Percentiles rank a stretch among this genome's conserved stretches.
Evolutionary conservation across 2,113 vertebrate genomes (phyloP).

Genomic region (Nansenia antarctica): DNA sequence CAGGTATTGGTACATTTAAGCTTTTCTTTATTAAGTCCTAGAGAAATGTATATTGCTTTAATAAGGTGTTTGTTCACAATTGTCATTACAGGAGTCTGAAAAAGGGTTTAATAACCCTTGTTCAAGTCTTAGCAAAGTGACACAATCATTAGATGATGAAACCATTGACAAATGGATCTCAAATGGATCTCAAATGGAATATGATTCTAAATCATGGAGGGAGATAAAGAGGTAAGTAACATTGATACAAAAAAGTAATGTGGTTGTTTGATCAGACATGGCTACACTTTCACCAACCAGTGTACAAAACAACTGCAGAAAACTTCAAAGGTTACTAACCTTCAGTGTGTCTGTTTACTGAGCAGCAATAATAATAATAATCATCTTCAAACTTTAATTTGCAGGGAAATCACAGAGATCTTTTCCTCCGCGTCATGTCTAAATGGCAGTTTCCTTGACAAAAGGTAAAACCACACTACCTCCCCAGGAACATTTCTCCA

Average conservation of each 20-base stretch:
- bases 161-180: constrained; percentile 43
- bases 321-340: not conserved
- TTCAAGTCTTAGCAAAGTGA: not conserved
- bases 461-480: constrained; percentile 25
- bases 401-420: constrained; percentile 41
- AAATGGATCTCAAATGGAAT: too few species aligned
- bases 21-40: not conserved
- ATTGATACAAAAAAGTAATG: not conserved
- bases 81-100: constrained; percentile 12
- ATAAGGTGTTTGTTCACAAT: not conserved
- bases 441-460: constrained; percentile 53
- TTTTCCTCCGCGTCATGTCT: constrained; percentile 52
- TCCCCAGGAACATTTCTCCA: not conserved
- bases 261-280: not conserved
- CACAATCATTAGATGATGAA: constrained; percentile 22
- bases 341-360: not conserved
- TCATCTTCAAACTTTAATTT: constrained; percentile 3
- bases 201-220: constrained; percentile 25
- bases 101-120: not conserved
- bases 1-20: constrained; percentile 13
- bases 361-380: not conserved
- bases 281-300: not conserved
- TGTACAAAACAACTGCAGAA: not conserved
- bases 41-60: not conserved
- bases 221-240: constrained; percentile 29